Percentiles rank a stretch among this genome's conserved stretches.
These are phyloP conservation scores for Sternotherus odoratus DNA, from an alignment of 2,797 vertebrate genomes.

Conservation along the genomic window DNA sequence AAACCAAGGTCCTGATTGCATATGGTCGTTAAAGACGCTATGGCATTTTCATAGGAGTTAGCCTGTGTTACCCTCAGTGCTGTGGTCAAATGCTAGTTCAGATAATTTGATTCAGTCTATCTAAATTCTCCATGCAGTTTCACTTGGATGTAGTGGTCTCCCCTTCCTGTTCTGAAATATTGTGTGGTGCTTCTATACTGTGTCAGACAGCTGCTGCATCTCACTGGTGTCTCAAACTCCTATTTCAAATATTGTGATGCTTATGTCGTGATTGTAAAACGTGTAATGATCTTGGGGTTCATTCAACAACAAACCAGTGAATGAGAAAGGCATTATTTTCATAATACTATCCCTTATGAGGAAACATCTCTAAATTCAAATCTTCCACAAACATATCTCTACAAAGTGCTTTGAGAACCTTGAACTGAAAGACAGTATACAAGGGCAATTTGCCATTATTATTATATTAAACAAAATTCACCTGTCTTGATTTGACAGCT, in stretches of 20 bases:
- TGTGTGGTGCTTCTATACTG: background rate
- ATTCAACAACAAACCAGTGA: background rate
- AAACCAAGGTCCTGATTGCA: background rate
- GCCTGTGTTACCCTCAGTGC: background rate
- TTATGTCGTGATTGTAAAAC: fast-evolving
- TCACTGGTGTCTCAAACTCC: background rate
- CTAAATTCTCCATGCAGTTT: background rate
- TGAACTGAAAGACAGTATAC: background rate
- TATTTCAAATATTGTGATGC: background rate
- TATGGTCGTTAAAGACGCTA: background rate
- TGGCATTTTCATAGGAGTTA: background rate
- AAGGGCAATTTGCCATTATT: background rate
- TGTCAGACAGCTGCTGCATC: fast-evolving
- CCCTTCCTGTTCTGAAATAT: background rate
- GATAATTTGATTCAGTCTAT: background rate
- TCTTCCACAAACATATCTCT: background rate
- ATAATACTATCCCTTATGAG: background rate
- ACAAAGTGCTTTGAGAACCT: background rate
- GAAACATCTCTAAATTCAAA: background rate
- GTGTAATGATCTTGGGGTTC: background rate
- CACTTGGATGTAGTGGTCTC: background rate
- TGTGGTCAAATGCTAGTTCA: background rate
- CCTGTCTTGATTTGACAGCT: background rate
- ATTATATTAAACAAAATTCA: background rate
- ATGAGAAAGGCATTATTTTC: background rate